Base-by-base conservation (phyloP, 2,113 vertebrate genomes). In the Puma concolor region DNA sequence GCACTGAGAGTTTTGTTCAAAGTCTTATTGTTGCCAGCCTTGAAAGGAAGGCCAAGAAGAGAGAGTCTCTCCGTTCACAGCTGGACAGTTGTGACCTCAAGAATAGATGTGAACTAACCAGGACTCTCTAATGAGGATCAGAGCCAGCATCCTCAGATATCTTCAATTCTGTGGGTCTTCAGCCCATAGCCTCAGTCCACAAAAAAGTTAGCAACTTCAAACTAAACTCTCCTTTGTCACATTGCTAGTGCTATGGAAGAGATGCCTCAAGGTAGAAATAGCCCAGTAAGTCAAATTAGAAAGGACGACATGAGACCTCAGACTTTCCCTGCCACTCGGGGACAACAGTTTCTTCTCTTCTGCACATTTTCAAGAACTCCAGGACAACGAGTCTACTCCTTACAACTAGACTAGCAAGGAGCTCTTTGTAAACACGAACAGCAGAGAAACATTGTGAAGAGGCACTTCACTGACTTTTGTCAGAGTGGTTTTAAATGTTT, bases 401-500 rank as follows among this genome's bases (percentile, higher is more conserved):
- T 63, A 33, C 10, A 63, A 50, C 72, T 41, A 50, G 25, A 27
- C 72, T n/a, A 80, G 84, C n/a, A 54, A 94, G 67, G 31, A 67
- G n/a, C 17, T 92, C 27, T 64, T 57, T 67, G 6, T 63, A 91
- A 94, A 52, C 57, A 83, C 54, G 83, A 83, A 60, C 54, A 69
- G 64, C 60, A 82, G 57, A 95, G 71, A 94, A 88, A 91, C n/a
- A 23, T 36, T 48, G 25, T 27, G 5, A 92, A 48, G 25, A 71
- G 27, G 7, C 77, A 91, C 25, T 86, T 85, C 21, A 23, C 15
- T 82, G 67, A 50, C 38, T 83, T 89, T 94, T 25, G 25, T 84
- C 91, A 74, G 79, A 72, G 66, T 21, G 1, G 38, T 79, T 96
- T 97, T 79, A 79, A 88, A 72, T 72, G 41, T 93, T 94, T 72